Evolutionary conservation across 1,140 invertebrate species (phyloP).

Genomic region (Drosophila tani): DNA sequence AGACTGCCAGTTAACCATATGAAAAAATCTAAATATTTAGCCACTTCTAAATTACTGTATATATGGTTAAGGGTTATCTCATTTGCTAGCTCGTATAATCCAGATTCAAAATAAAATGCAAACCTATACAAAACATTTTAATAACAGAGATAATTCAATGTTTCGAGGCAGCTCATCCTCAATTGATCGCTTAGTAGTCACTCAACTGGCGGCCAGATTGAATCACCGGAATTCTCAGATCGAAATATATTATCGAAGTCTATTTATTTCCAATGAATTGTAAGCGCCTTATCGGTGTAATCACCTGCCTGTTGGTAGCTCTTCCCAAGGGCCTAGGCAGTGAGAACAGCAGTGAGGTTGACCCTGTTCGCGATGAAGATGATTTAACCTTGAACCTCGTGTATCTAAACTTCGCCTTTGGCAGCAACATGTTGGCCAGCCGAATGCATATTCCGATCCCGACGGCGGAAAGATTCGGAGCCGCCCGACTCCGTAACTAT

Average conservation of each 20-base stretch:
- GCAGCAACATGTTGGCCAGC: constrained; percentile 72
- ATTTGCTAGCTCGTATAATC: neutral
- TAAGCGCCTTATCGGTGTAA: neutral
- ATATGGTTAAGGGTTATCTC: no score
- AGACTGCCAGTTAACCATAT: neutral
- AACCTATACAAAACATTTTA: no score
- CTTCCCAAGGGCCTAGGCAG: neutral
- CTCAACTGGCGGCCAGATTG: neutral
- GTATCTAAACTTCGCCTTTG: constrained; percentile 24
- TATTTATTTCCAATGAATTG: constrained; percentile 6
- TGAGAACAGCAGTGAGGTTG: no score
- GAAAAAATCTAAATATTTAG: no score
- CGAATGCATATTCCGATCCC: constrained; percentile 68
- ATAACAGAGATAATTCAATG: neutral
- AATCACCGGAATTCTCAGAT: neutral
- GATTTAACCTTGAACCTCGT: no score
- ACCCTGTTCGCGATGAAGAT: no score
- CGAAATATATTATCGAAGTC: neutral
- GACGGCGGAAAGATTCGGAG: constrained; percentile 39
- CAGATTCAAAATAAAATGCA: no score
- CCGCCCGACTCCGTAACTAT: constrained; percentile 51
- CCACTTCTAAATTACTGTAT: no score
- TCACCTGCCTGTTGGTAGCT: constrained; percentile 7
- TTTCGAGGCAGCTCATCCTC: neutral
- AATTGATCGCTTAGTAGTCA: constrained; percentile 4